Base-by-base conservation (phyloP, 1,140 invertebrate species). In the Drosophila pectinifera region DNA sequence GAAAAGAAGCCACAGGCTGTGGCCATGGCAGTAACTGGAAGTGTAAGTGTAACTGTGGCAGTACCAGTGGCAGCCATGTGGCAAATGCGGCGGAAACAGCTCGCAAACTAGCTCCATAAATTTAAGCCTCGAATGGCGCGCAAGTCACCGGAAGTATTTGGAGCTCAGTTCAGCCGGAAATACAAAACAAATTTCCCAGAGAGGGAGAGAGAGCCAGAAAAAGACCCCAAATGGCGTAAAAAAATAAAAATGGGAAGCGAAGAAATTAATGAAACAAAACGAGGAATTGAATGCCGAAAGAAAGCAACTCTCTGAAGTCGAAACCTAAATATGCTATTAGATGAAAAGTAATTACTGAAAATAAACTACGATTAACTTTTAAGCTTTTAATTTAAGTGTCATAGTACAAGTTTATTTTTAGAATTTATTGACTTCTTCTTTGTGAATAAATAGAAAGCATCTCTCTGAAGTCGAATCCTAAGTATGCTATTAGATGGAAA, bases 111-210 rank as follows among this genome's bases (percentile, higher is more conserved):
- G 80, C 58, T 24, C 62, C 79, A 88, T 88, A 88, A 88, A 89
- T 88, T 80, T 46, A 58, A 69, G 56, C 56, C 61, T 39, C 67
- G 69, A 83, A 76, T 63, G 73, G 77, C 80, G 80, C 70, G 73
- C 64, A 79, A 88, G 73, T 63, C 62, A 57, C 79, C 83, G 83
- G 83, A 88, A 86, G 84, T 75, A 83, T 86, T 88, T 82, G 46
- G 51, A 80, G 75, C 63, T 89, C 63, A 70, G 62, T 53, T 51
- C 54, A 61, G 55, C 72, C 69, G 84, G 84, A 83, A 86, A 89
- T 73, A 88, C 79, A 83, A 89, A 79, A 88, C 79, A 86, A 86
- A 88, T 86, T 84, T 82, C 62, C 11, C 39, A 76, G 24, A 68
- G 14, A 64, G 14, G 59, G 36, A 46, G 2, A 4, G 11, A 24